Percentiles rank a stretch among this genome's conserved stretches.
Conservation (phyloP, 1,140 invertebrate species). For the Homarus americanus region DNA sequence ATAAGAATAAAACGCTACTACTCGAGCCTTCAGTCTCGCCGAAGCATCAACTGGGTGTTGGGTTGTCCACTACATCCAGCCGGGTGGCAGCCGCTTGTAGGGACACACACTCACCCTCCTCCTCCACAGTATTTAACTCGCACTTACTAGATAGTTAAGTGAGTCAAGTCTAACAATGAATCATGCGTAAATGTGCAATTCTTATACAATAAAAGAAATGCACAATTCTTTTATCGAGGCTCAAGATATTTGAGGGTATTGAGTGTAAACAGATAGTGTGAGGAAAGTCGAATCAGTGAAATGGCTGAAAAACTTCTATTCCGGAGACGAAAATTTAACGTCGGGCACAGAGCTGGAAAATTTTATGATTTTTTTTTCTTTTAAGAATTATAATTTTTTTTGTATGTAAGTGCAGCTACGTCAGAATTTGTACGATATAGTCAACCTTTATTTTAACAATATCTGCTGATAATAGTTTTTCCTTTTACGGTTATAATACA, state of each 20-base stretch:
- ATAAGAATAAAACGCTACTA: too few species aligned
- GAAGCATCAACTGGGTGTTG: not conserved
- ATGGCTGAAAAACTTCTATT: not conserved
- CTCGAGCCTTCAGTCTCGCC: too few species aligned
- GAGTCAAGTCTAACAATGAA: not conserved
- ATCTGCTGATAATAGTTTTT: too few species aligned
- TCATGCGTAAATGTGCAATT: not conserved
- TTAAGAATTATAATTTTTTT: too few species aligned
- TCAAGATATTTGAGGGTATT: not conserved
- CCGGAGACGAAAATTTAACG: not conserved
- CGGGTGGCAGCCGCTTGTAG: not conserved
- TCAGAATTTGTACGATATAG: too few species aligned
- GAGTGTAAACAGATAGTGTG: not conserved
- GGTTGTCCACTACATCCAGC: not conserved
- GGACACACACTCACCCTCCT: not conserved
- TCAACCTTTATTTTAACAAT: too few species aligned
- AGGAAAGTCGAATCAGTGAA: not conserved
- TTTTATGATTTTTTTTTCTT: not conserved
- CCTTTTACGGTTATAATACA: too few species aligned
- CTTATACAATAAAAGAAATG: not conserved
- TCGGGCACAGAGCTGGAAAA: not conserved
- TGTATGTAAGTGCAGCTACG: too few species aligned
- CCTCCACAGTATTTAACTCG: not conserved
- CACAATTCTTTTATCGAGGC: not conserved
- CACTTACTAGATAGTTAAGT: not conserved